Evolutionary conservation across 1,140 invertebrate species (phyloP).

Genomic region (Halesus radiatus): DNA sequence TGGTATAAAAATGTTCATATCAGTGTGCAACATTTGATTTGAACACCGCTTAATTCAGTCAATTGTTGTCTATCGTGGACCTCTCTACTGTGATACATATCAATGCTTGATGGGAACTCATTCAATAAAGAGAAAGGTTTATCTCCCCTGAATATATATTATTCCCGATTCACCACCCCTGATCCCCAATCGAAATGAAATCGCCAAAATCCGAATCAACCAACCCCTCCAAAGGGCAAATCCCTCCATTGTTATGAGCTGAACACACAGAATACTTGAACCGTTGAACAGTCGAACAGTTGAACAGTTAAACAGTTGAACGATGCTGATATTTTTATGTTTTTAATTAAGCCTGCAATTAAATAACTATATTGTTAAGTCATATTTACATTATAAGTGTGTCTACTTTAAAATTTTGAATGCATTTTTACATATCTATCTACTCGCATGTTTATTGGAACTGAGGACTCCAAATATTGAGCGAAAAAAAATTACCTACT

Average conservation of each 20-base stretch:
- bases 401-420: too few relatives aligned
- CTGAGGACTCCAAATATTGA: too few relatives aligned
- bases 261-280: neutral
- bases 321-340: neutral
- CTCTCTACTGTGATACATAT: neutral
- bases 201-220: conserved; percentile 32
- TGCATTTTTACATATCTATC: too few relatives aligned
- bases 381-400: too few relatives aligned
- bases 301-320: too few relatives aligned
- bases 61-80: too few relatives aligned
- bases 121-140: conserved; percentile 26
- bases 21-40: too few relatives aligned
- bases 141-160: conserved; percentile 29
- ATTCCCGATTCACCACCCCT: conserved; percentile 8
- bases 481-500: too few relatives aligned
- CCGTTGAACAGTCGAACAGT: neutral
- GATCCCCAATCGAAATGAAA: conserved; percentile 50
- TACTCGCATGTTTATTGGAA: too few relatives aligned
- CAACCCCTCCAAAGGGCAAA: neutral
- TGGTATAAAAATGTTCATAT: too few relatives aligned
- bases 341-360: neutral
- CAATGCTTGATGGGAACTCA: neutral
- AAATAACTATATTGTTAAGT: neutral
- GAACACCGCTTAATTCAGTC: too few relatives aligned
- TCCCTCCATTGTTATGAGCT: neutral